Base-by-base conservation (phyloP, 1,140 invertebrate species). In the Philopotamus ludificatus region DNA sequence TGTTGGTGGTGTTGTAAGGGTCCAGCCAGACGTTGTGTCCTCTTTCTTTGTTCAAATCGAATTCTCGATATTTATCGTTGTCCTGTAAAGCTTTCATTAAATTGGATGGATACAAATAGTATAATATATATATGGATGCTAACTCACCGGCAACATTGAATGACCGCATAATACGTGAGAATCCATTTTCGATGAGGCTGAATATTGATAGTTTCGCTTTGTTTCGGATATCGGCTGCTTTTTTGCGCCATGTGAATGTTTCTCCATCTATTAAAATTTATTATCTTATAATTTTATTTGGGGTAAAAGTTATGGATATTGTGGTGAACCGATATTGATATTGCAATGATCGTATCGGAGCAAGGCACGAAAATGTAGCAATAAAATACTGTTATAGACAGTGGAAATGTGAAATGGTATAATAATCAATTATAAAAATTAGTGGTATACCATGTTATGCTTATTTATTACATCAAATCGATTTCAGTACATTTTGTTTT, bases 221-320 rank as follows among this genome's bases (percentile, higher is more conserved):
- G 39, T 44, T 22, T 41, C 28, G 7, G 55, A 58, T 10, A 58
- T 21, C n/a, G 15, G 1, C 21, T 58, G 55, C 2, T 20, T 42
- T 45, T 44, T 58, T 4, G 10, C 18, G 21, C 55, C 55, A 16
- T 58, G 39, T 2, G 55, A 58, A 21, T 58, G 55, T 20, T 25
- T 18, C 12, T 58, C 39, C 41, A 58, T 44, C 55, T 58, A 10
- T 9, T 25, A 18, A 10, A 55, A 34, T 34, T 3, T 20, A 55
- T 55, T 39, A n/a, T n/a, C n/a, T n/a, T n/a, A n/a, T n/a, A n/a
- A n/a, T n/a, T n/a, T n/a, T n/a, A n/a, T n/a, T n/a, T n/a, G n/a
- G n/a, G n/a, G n/a, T n/a, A n/a, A n/a, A n/a, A n/a, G n/a, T n/a
- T n/a, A n/a, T n/a, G n/a, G n/a, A n/a, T n/a, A n/a, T n/a, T n/a